Conservation (phyloP, 2,797 vertebrate genomes). For the Siniperca obscura region DNA sequence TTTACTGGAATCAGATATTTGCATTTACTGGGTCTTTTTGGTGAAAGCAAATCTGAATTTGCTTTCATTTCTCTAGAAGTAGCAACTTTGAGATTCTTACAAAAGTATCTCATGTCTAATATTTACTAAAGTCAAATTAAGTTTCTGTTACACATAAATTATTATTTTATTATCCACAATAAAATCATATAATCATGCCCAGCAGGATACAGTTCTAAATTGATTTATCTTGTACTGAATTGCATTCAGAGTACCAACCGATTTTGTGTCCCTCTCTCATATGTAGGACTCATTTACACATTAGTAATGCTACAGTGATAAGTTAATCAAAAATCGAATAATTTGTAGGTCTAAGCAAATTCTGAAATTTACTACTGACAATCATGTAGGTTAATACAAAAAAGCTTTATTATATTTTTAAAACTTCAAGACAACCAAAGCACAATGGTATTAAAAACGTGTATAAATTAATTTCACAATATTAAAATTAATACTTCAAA, state of each 20-base stretch:
- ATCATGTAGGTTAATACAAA: conserved; percentile 1
- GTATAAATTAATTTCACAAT: background rate
- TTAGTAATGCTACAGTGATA: background rate
- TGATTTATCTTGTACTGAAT: no score
- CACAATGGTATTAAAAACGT: background rate
- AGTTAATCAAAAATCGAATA: background rate
- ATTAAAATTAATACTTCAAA: background rate
- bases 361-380: background rate
- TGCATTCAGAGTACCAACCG: background rate
- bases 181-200: background rate
- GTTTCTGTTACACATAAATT: background rate
- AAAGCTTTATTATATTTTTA: conserved; percentile 61
- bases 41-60: background rate
- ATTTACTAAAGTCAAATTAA: background rate
- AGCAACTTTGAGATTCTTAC: background rate
- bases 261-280: background rate
- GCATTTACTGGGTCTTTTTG: background rate
- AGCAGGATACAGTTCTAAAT: background rate
- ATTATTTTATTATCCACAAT: background rate
- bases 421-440: conserved; percentile 11
- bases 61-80: background rate
- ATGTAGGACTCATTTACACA: background rate
- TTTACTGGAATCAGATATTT: background rate
- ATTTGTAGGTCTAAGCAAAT: background rate
- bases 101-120: background rate